Base-by-base conservation (phyloP, 1,140 invertebrate genomes). In the Drosophila oshimai region DNA sequence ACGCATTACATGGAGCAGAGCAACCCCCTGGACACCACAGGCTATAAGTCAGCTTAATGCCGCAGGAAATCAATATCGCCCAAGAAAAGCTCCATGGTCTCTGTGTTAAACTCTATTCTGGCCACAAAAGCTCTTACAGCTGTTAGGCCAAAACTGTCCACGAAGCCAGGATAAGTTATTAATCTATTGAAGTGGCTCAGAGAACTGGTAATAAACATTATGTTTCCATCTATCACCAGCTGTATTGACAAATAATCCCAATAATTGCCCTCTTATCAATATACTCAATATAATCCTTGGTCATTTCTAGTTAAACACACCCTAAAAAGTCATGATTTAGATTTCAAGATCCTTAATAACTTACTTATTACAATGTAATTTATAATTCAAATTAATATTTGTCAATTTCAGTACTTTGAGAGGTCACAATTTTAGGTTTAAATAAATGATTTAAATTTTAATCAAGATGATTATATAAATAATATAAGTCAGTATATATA, bases 51-150 rank as follows among this genome's bases (percentile, higher is more conserved):
- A 64, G 42, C 61, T 33, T 26, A 65, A 65, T 39, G 44, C 34
- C 33, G 28, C 0, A 49, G 58, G 44, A 65, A 65, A 65, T 65
- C 61, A 65, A 65, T 65, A 65, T 49, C 6, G 41, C 29, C 20
- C 1, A 1, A 34, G n/a, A 34, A 34, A 62, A 60, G 57, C 51
- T 24, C 7, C 51, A 55, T 57, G 18, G n/a, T 53, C 22, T 6
- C 22, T 6, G 15, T 9, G 6, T 9, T 17, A n/a, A 9, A 31
- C 12, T 17, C 22, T 33, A 31, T 12, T 17, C 22, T 33, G 37
- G 24, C 44, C 26, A 46, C 44, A 29, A 54, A 26, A 36, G 18
- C 33, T 29, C 9, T 1, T 18, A 3, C 7, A 1, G 44, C 26
- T 6, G 17, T 47, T 46, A 12, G 46, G 17, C 13, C 2, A n/a